These are phyloP conservation scores for Dendroctonus ponderosae DNA, from an alignment of 1,140 invertebrate genomes.

Conservation along the genomic window DNA sequence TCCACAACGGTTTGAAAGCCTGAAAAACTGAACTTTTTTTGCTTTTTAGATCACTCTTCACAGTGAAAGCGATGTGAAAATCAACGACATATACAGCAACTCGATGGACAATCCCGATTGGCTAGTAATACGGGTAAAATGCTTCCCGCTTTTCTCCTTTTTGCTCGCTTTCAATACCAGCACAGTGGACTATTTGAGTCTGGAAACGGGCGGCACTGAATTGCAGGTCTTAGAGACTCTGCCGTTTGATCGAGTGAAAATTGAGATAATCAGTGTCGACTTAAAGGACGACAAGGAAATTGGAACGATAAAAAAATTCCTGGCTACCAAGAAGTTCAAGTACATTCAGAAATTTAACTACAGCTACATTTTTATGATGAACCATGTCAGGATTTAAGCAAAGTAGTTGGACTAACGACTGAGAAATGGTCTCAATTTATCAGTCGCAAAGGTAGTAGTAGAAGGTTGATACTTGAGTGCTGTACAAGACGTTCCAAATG, in stretches of 20 bases:
- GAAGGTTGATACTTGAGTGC: no score
- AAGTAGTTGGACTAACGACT: not conserved
- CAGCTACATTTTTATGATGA: constrained; percentile 45
- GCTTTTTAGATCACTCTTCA: constrained; percentile 57
- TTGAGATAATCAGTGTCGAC: constrained; percentile 52
- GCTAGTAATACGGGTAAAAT: constrained; percentile 68
- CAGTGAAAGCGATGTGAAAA: constrained; percentile 57
- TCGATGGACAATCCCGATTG: constrained; percentile 54
- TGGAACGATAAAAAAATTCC: constrained; percentile 46
- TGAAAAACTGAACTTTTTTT: not conserved
- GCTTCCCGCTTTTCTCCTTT: constrained; percentile 80
- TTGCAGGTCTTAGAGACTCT: constrained; percentile 57
- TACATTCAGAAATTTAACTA: constrained; percentile 46
- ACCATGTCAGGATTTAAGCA: constrained; percentile 39
- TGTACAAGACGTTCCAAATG: no score
- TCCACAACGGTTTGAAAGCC: no score
- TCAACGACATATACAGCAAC: constrained; percentile 52
- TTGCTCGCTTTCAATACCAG: constrained; percentile 72
- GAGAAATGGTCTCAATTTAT: no score
- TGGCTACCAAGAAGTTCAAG: constrained; percentile 46
- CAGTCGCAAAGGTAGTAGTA: no score
- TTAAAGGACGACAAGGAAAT: constrained; percentile 45
- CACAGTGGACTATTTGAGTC: constrained; percentile 68
- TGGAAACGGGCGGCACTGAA: constrained; percentile 67
- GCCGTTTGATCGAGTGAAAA: constrained; percentile 54